phyloP scores from a whole-genome alignment of 2,113 vertebrate genomes.

The Oreotragus oreotragus region DNA sequence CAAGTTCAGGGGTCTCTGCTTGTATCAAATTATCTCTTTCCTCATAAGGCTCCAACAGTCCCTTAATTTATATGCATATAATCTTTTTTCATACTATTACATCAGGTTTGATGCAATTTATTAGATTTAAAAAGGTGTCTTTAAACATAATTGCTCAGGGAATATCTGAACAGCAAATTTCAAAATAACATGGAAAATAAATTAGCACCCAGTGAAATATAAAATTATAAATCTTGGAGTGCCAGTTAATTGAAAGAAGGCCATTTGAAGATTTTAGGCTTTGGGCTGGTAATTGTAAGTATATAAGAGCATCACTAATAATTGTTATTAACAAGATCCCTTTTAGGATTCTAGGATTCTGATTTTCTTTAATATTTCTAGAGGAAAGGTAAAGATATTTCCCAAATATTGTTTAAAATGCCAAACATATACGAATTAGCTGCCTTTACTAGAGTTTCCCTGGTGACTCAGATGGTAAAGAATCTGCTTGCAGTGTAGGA shows the following conservation, averaged over 20 bases:
- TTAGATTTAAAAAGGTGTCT: neutral
- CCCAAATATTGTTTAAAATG: neutral
- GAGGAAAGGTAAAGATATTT: neutral
- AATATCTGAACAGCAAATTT: neutral
- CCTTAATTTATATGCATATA: neutral
- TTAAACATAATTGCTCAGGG: neutral
- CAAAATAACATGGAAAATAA: neutral
- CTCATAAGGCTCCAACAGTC: neutral
- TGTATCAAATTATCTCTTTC: neutral
- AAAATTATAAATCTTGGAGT: neutral
- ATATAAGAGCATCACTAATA: neutral
- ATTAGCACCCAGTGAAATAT: neutral
- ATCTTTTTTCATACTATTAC: neutral
- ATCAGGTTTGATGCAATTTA: neutral
- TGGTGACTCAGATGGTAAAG: neutral
- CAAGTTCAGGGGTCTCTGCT: neutral
- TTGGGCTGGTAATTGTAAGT: neutral
- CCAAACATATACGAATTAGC: neutral
- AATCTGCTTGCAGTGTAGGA: neutral
- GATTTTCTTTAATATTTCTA: neutral
- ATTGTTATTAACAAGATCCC: neutral
- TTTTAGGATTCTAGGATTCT: neutral
- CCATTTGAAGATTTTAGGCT: neutral
- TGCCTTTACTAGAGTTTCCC: conserved; percentile 74
- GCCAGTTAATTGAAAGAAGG: neutral